Base-by-base conservation (phyloP, 1,140 invertebrate genomes). In the Papilio xuthus region DNA sequence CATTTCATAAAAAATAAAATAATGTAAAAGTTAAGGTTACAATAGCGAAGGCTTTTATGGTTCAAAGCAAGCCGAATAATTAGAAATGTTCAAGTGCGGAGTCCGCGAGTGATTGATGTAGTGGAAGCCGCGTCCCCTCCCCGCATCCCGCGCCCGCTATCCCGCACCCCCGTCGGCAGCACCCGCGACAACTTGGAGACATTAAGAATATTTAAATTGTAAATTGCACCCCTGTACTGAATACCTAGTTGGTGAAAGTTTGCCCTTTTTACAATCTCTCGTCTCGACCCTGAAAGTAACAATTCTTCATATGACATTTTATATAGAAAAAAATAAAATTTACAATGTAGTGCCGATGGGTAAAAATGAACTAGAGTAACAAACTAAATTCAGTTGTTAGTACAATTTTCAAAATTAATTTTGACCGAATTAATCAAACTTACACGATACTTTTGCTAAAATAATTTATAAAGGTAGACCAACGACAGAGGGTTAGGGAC, bases 201-300 rank as follows among this genome's bases (percentile, higher is more conserved):
- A 93, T 93, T 93, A 93, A 90, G 89, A 93, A 93, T 92, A 93
- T 93, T 93, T 92, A 92, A 93, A 93, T 92, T 93, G 90, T 92
- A 93, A 93, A 93, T 93, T 92, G 82, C 89, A 90, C 83, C 83
- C 89, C 87, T 90, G 91, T 88, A 92, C 90, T 92, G 92, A 93
- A 93, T 90, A 93, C 88, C 89, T 92, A 93, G 91, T 93, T 92
- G 86, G 79, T 81, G 63, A 91, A 90, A 93, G 85, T 91, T 92
- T 86, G 78, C 84, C 84, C 85, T 87, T 88, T 84, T 85, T 82
- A 83, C 80, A 86, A 86, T 83, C 80, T 82, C 79, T 73, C 69
- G 67, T 74, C 74, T 70, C 72, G 47, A 79, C 78, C 23, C 53
- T 32, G n/a, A 42, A 73, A 53, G 72, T 78, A 70, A 32, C 47